Conservation (phyloP, 2,888 invertebrate species). For the Isoperla grammatica region DNA sequence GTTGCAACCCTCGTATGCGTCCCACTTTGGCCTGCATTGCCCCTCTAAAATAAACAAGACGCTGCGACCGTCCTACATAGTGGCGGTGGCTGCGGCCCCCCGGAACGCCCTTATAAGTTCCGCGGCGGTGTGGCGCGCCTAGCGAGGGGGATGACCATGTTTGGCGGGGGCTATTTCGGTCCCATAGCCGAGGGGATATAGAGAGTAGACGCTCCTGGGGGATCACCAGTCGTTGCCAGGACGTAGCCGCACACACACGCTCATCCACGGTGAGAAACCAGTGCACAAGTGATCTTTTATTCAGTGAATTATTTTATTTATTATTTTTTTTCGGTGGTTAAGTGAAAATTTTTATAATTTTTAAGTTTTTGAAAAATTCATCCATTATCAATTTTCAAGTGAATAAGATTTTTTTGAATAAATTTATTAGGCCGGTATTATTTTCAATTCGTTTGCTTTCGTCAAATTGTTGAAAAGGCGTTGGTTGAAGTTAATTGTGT, state of each 20-base stretch:
- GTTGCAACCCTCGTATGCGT: too few species aligned
- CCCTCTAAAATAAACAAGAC: too few species aligned
- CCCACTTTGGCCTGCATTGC: too few species aligned
- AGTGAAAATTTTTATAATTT: background rate
- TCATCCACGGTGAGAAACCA: conserved; percentile 9
- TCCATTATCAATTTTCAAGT: too few species aligned
- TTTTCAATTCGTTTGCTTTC: too few species aligned
- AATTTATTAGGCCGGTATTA: too few species aligned
- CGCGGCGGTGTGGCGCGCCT: background rate
- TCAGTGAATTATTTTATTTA: background rate
- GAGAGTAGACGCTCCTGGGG: background rate
- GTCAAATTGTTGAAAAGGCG: too few species aligned
- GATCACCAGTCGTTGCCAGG: background rate
- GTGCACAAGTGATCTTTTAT: background rate
- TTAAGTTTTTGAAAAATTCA: background rate
- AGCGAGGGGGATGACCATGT: conserved; percentile 12
- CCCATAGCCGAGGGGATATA: conserved; percentile 11
- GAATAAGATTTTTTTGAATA: too few species aligned
- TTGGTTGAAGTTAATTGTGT: too few species aligned
- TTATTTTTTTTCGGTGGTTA: background rate
- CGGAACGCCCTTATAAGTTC: conserved; percentile 13
- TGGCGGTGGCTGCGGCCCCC: conserved; percentile 1
- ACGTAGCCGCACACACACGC: conserved; percentile 7
- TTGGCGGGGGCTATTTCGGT: conserved; percentile 8
- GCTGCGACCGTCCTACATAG: background rate